phyloP scores from a whole-genome alignment of 2,888 invertebrate species.

The Empis livida region DNA sequence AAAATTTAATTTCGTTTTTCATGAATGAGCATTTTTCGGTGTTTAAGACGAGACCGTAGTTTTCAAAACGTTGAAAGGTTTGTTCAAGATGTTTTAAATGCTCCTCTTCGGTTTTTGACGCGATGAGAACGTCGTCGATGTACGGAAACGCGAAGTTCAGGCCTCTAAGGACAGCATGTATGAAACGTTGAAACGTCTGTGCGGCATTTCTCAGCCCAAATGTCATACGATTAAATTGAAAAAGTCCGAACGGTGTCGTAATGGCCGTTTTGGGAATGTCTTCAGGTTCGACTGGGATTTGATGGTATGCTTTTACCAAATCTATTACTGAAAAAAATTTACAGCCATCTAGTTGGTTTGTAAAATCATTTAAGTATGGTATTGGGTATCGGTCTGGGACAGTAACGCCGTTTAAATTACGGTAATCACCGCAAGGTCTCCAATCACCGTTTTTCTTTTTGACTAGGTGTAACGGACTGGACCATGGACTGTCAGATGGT shows the following conservation, averaged over 20 bases:
- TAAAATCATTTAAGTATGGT: constrained; percentile 21
- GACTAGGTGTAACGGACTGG: neutral
- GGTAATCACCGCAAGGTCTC: neutral
- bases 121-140: constrained; percentile 8
- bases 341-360: constrained; percentile 13
- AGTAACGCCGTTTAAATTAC: constrained; percentile 11
- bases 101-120: neutral
- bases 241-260: constrained; percentile 26
- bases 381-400: constrained; percentile 24
- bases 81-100: constrained; percentile 3
- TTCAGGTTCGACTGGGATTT: constrained; percentile 22
- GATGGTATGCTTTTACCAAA: constrained; percentile 23
- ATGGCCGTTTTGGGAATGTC: constrained; percentile 29
- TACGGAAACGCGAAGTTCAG: constrained; percentile 9
- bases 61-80: neutral
- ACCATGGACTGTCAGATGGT: neutral
- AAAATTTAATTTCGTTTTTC: neutral
- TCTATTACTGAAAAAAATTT: constrained; percentile 21
- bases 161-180: constrained; percentile 17
- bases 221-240: constrained; percentile 21
- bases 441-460: neutral
- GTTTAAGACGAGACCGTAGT: neutral
- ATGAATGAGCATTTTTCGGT: neutral
- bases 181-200: constrained; percentile 24
- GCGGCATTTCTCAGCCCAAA: constrained; percentile 26